Percentiles rank a stretch among this genome's conserved stretches.
phyloP scores from a whole-genome alignment of 1,140 invertebrate species.

The Plutomurus gul region DNA sequence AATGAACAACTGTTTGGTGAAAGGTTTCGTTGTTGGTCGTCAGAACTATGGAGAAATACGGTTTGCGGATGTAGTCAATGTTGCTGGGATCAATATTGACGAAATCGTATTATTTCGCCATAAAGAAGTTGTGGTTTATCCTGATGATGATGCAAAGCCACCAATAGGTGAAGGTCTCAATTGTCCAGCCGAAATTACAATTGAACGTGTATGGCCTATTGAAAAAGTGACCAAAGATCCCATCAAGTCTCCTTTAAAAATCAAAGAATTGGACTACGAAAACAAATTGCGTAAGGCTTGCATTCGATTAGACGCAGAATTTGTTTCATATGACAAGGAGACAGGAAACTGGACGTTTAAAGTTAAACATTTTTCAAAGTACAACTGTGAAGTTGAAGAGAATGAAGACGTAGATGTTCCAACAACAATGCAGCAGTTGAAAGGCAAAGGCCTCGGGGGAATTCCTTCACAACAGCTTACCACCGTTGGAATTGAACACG shows the following conservation, averaged over 20 bases:
- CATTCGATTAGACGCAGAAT: conserved; percentile 81
- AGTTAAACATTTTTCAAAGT: conserved; percentile 96
- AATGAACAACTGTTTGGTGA: conserved; percentile 78
- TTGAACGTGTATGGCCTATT: conserved; percentile 92
- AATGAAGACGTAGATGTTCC: conserved; percentile 62
- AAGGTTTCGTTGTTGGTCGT: conserved; percentile 88
- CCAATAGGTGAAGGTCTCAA: conserved; percentile 86
- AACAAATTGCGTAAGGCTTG: conserved; percentile 82
- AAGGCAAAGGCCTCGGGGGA: conserved; percentile 45
- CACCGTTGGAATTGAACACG: background rate
- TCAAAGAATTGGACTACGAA: conserved; percentile 83
- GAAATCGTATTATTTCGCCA: conserved; percentile 71
- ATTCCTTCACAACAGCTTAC: background rate
- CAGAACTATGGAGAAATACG: conserved; percentile 90
- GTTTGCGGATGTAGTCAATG: conserved; percentile 83
- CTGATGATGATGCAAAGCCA: conserved; percentile 69
- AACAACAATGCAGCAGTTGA: background rate
- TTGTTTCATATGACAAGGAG: conserved; percentile 89
- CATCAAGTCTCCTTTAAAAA: conserved; percentile 78
- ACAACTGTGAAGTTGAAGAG: conserved; percentile 87
- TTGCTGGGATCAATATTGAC: conserved; percentile 87
- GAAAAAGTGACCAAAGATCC: conserved; percentile 80
- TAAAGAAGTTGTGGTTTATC: conserved; percentile 70
- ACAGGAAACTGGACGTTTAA: conserved; percentile 95
- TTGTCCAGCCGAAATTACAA: conserved; percentile 84